Evolutionary conservation across 2,113 vertebrate genomes (phyloP), one percentile per base, ranked within the genome.

Genomic region (Vimba vimba): DNA sequence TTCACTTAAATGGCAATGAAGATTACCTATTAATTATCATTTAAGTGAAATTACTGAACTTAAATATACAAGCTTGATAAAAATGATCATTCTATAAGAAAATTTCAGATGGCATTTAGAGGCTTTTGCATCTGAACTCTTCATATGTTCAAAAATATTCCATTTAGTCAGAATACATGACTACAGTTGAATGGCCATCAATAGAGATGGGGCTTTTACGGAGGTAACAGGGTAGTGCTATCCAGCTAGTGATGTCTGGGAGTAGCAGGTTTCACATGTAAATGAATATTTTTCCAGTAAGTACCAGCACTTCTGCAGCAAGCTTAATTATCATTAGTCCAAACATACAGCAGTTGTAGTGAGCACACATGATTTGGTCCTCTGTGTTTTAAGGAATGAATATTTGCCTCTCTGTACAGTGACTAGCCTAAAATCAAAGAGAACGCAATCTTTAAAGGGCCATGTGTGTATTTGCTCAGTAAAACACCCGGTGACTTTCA

Each of bases 391-490:
- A 69, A 82, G n/a, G 45, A 82, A 82, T 52, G 19, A 15, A 33
- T 55, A 30, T 47, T 55, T 79, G 30, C 60, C 62, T 66, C 43
- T 85, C 59, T 25, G 76, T 39, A 85, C 64, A 86, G 50, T 86
- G 77, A 80, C 79, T 80, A 86, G 64, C 33, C 62, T 68, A 36
- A 73, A 80, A 73, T 86, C 84, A 85, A 79, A 85, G 84, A 78
- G 68, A 85, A 69, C 33, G 0, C 30, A 86, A 80, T 86, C 76
- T 86, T 86, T 57, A 80, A 79, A 86, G 78, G 64, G 33, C 64
- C n/a, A 50, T 30, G 47, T 36, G 33, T 81, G 19, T 19, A 39
- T 80, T 45, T 82, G 80, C 36, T 66, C 27, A 68, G 15, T 39
- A 39, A 77, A 75, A 80, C 84, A 80, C 64, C 17, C 43, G 9